Evolutionary conservation across 2,888 invertebrate genomes (phyloP).

Genomic region (Drosophila multiciliata): DNA sequence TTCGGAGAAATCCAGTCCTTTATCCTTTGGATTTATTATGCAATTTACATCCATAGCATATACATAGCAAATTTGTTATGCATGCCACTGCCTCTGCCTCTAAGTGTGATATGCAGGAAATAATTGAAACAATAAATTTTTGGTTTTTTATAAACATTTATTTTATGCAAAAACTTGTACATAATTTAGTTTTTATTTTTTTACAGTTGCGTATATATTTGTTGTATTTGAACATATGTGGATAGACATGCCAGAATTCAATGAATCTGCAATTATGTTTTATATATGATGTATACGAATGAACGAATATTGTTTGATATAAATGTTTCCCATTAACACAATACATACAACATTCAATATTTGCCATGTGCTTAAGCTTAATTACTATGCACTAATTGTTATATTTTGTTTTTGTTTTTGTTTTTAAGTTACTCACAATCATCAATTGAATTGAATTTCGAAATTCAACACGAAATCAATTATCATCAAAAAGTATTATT

Average conservation of each 20-base stretch:
- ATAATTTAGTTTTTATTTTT: constrained; percentile 60
- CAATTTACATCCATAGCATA: no score
- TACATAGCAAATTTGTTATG: no score
- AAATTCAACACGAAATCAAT: constrained; percentile 35
- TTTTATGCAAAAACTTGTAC: constrained; percentile 76
- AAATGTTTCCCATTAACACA: constrained; percentile 48
- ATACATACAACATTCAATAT: constrained; percentile 51
- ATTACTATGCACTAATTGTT: constrained; percentile 36
- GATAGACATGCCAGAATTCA: constrained; percentile 34
- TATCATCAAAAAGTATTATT: constrained; percentile 13
- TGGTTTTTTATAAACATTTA: constrained; percentile 70
- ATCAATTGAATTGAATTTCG: constrained; percentile 62
- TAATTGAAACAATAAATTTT: constrained; percentile 11
- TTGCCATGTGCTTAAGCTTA: constrained; percentile 36
- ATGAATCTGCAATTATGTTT: constrained; percentile 30
- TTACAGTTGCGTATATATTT: constrained; percentile 52
- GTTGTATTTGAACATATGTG: constrained; percentile 53
- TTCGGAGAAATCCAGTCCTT: neutral
- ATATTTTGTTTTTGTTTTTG: constrained; percentile 25
- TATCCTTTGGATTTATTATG: neutral
- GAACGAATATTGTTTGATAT: constrained; percentile 34
- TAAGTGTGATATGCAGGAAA: no score
- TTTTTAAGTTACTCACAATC: constrained; percentile 59
- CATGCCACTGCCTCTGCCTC: no score
- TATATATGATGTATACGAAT: constrained; percentile 9